A percentile compares a stretch with the other conserved stretches of the same genome.
These are phyloP conservation scores for Macrotus californicus DNA, from an alignment of 2,113 vertebrate species.

Conservation along the genomic window DNA sequence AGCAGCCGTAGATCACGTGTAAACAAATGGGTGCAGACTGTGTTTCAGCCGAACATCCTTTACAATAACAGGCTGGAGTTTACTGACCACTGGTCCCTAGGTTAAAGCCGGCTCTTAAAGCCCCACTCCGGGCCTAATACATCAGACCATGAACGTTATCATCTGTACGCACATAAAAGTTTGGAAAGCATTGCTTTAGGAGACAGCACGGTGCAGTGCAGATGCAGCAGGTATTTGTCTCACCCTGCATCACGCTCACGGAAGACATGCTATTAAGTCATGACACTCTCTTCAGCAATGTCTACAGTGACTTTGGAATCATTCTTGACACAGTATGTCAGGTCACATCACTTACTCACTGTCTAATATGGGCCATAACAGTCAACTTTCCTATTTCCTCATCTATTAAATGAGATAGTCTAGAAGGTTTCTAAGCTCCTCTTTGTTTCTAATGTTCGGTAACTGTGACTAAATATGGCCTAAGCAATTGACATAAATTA, in stretches of 20 bases:
- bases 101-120: background rate
- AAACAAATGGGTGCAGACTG: background rate
- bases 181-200: background rate
- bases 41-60: background rate
- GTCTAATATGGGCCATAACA: background rate
- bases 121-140: background rate
- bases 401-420: background rate
- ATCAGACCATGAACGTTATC: background rate
- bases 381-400: background rate
- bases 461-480: background rate
- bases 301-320: background rate
- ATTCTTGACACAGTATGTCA: background rate
- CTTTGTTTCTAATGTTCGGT: background rate
- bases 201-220: background rate
- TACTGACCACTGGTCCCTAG: background rate
- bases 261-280: background rate
- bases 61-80: background rate
- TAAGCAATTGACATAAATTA: background rate
- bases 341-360: background rate
- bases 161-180: background rate
- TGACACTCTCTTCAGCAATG: background rate
- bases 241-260: fast-evolving
- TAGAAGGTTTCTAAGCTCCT: background rate
- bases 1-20: background rate
- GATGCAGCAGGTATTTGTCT: background rate